Evolutionary conservation across 2,888 invertebrate species (phyloP), one percentile per base, ranked within the genome.

Genomic region (Ephialtes manifestator): DNA sequence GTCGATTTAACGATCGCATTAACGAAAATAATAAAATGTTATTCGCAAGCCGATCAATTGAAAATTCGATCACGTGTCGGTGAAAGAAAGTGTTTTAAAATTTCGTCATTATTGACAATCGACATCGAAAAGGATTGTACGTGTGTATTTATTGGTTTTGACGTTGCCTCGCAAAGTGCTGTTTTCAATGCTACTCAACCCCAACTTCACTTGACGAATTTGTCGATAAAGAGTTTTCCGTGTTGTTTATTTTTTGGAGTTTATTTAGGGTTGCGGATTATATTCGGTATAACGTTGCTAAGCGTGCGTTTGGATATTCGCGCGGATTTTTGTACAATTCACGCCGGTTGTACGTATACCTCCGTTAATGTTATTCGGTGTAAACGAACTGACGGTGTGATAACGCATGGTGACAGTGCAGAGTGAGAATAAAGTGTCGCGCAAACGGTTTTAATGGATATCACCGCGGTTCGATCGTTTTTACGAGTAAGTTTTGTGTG

Each of bases 401-500:
- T 78, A 48, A 65, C 72, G 72, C 55, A 81, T 7, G 48, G 85
- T 82, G 85, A 85, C 46, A 80, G 82, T 82, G 85, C 82, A 72
- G 43, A 76, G 70, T 82, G 82, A 71, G 53, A 48, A 77, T 81
- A 72, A 53, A 85, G 85, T 85, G 85, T 24, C 65, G 82, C 72
- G 72, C 43, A 67, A 58, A 68, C 74, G 72, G 46, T 85, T 39
- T 82, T 79, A 85, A 85, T 85, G 85, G 85, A 85, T 85, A 85
- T 80, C 76, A 83, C 79, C 63, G 53, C 71, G 13, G 60, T 60
- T 72, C 76, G 58, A 76, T 76, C 67, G 63, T 72, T 72, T 72
- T 76, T 68, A 53, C 60, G 51, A 43, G 85, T 85, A 85, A 83
- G 85, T 83, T 63, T 68, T 51, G 46, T 13, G 46, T 13, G 11